Conservation (phyloP, 2,888 invertebrate genomes). For the Morpho deidamia region DNA sequence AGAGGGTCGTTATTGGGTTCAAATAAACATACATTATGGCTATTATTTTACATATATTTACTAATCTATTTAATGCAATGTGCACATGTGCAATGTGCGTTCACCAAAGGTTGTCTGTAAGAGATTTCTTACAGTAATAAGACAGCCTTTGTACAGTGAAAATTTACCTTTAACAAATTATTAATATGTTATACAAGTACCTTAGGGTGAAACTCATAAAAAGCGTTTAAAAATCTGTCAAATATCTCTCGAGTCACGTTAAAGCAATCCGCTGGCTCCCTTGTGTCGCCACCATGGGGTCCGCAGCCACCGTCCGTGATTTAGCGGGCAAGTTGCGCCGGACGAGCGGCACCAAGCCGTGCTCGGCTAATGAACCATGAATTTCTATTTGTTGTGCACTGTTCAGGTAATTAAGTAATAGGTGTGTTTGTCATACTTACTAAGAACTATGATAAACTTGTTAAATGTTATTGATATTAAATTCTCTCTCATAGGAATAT, state of each 20-base stretch:
- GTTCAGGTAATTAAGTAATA: conserved; percentile 69
- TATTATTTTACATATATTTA: too few species aligned
- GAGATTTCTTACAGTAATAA: too few species aligned
- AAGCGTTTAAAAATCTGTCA: too few species aligned
- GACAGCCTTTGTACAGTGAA: too few species aligned
- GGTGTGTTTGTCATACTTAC: conserved; percentile 33
- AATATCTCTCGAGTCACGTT: conserved; percentile 37
- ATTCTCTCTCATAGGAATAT: conserved; percentile 1
- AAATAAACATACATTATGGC: too few species aligned
- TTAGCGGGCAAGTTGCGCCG: conserved; percentile 71
- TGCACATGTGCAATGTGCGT: too few species aligned
- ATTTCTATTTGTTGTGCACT: conserved; percentile 68
- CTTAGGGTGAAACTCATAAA: too few species aligned
- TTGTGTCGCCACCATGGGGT: conserved; percentile 43
- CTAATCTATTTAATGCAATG: too few species aligned
- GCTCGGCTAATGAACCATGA: conserved; percentile 71
- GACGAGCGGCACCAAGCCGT: conserved; percentile 47
- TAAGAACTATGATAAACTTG: conserved; percentile 10
- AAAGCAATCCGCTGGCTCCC: conserved; percentile 16
- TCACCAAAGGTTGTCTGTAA: too few species aligned
- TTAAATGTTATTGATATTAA: conserved; percentile 23
- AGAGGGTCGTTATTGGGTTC: too few species aligned
- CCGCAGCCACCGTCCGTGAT: conserved; percentile 60
- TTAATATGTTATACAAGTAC: too few species aligned
- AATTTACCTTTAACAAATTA: too few species aligned